Evolutionary conservation across 2,797 vertebrate species (phyloP).

Genomic region (Spinus olivaceus): DNA sequence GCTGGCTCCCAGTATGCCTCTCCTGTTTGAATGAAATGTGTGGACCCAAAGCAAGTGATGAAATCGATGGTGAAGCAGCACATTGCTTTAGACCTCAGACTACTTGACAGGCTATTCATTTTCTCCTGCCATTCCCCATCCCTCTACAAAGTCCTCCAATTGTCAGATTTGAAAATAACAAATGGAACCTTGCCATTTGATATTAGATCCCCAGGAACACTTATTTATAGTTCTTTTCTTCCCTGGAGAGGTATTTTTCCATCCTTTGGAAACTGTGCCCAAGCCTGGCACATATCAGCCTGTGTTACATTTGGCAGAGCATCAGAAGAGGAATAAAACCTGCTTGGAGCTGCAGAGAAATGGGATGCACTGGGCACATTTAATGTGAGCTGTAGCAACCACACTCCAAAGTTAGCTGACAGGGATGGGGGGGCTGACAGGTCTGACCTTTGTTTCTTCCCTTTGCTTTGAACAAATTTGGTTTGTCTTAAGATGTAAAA

Average conservation of each 20-base stretch:
- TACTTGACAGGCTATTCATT: not conserved
- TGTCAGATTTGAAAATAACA: constrained; percentile 18
- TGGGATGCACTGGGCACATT: not conserved
- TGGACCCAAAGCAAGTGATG: not conserved
- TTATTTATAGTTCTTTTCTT: constrained; percentile 13
- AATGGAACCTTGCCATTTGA: not conserved
- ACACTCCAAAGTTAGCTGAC: not conserved
- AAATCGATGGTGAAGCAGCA: not conserved
- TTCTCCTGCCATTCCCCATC: not conserved
- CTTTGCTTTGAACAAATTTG: not conserved
- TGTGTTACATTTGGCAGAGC: not conserved
- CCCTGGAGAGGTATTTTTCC: not conserved
- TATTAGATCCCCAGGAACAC: not conserved
- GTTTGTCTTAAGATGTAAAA: not conserved
- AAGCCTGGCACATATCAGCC: fast-evolving
- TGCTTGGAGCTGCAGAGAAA: not conserved
- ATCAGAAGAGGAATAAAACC: not conserved
- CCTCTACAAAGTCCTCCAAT: not conserved
- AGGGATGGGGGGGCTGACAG: not conserved
- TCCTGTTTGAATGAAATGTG: not conserved
- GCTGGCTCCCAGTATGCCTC: not conserved
- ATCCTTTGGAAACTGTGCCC: not conserved
- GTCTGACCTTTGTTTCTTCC: not conserved
- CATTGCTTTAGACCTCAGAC: not conserved
- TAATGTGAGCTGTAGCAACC: not conserved